These are phyloP conservation scores for Carpatolechia fugitivella DNA, from an alignment of 2,888 invertebrate species.

Conservation along the genomic window DNA sequence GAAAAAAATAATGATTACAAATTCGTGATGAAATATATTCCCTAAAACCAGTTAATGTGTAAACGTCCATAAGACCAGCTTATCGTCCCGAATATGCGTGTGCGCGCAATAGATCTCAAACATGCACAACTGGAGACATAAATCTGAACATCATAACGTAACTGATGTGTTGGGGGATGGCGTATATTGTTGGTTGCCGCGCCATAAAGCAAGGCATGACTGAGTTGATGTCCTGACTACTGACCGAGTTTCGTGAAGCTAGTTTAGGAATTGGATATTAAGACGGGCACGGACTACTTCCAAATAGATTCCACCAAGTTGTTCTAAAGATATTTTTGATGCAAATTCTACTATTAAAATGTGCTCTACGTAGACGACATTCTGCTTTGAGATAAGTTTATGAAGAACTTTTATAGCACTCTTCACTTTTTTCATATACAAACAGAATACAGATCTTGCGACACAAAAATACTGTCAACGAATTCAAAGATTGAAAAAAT, in stretches of 20 bases:
- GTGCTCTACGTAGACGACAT: too few relatives aligned
- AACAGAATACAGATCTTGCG: too few relatives aligned
- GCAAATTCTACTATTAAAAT: too few relatives aligned
- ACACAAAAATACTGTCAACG: too few relatives aligned
- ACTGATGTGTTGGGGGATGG: neutral
- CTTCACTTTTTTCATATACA: too few relatives aligned
- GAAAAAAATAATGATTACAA: too few relatives aligned
- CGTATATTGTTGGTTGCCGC: conserved; percentile 4
- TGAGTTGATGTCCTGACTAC: neutral
- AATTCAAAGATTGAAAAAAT: too few relatives aligned
- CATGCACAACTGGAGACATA: conserved; percentile 1
- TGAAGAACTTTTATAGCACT: too few relatives aligned
- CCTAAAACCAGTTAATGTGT: neutral
- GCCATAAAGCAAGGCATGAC: conserved; percentile 6
- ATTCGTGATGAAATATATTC: too few relatives aligned
- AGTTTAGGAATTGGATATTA: neutral
- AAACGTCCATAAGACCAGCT: neutral
- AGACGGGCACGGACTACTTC: neutral
- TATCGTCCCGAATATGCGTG: neutral
- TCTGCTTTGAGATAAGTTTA: too few relatives aligned
- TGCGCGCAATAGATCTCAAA: neutral
- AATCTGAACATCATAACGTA: conserved; percentile 5
- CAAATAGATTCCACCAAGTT: too few relatives aligned
- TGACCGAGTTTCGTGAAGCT: conserved; percentile 3
- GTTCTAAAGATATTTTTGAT: too few relatives aligned